Evolutionary conservation across 2,113 vertebrate genomes (phyloP), one percentile per base, ranked within the genome.

Genomic region (Lamprotornis superbus): DNA sequence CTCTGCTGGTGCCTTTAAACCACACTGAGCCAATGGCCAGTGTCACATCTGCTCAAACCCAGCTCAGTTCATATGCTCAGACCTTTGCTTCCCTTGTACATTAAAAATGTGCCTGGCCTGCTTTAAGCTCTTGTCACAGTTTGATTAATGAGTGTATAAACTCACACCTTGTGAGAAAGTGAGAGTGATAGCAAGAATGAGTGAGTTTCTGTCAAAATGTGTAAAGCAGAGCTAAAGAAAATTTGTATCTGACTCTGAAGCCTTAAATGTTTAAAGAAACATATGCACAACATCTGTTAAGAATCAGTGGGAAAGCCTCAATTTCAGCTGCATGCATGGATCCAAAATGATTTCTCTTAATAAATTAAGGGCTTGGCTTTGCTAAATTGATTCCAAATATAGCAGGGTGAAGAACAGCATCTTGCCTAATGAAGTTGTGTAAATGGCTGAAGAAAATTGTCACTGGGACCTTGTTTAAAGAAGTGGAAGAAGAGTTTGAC

Each of bases 141-240:
- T 89, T 92, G 93, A 94, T 93, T 86, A 80, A 88, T 59, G 49
- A n/a, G 39, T 63, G 35, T 76, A 46, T 91, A 94, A 92, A 78
- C 39, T 55, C 64, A 49, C 61, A 76, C 76, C 65, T 78, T 91
- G 61, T 50, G 39, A 76, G 42, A 37, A 46, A 42, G 17, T 8
- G 77, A 44, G 31, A 94, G 33, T 18, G 80, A 75, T 47, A 39
- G 15, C 39, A 59, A 2, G 17, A 27, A n/a, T 2, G 31, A 52
- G 15, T 42, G 61, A 74, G 17, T 68, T 90, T 47, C 75, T 89
- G 69, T 49, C 57, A 69, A 91, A 65, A 71, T 44, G 25, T 17
- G 19, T 56, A 68, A 22, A 74, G 16, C 17, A 39, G 10, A 44
- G 16, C 22, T 82, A 56, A 71, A 52, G 15, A 39, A 77, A 37